phyloP scores from a whole-genome alignment of 2,797 vertebrate species.

The Sebastes minor region DNA sequence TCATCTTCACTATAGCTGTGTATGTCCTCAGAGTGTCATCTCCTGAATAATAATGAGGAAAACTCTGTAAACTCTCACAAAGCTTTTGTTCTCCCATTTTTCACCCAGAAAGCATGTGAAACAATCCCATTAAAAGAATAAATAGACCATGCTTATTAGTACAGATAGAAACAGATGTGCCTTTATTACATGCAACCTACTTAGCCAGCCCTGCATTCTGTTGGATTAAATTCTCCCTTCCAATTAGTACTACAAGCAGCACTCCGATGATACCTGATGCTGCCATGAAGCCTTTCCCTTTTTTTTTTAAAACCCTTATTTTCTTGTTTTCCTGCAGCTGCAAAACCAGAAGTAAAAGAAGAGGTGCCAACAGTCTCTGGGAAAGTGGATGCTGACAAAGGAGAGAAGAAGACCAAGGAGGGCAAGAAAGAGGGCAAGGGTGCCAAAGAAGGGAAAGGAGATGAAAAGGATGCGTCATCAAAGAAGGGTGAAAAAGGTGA shows the following conservation, averaged over 20 bases:
- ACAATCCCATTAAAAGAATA: conserved; percentile 47
- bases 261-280: conserved; percentile 1
- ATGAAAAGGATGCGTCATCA: conserved; percentile 58
- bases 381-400: conserved; percentile 85
- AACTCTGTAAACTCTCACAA: background rate
- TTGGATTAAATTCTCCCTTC: conserved; percentile 13
- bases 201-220: conserved; percentile 8
- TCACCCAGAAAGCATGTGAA: conserved; percentile 12
- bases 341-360: conserved; percentile 64
- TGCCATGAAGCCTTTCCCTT: background rate
- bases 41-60: conserved; percentile 7
- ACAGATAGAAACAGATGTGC: conserved; percentile 47
- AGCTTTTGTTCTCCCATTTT: background rate
- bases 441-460: conserved; percentile 72
- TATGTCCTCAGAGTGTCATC: background rate
- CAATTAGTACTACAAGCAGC: conserved; percentile 14
- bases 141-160: conserved; percentile 55
- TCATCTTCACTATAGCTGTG: background rate
- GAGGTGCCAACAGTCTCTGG: conserved; percentile 81
- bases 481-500: conserved; percentile 71
- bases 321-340: conserved; percentile 68
- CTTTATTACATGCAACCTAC: conserved; percentile 55
- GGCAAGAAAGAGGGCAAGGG: conserved; percentile 81
- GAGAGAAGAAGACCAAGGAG: conserved; percentile 82
- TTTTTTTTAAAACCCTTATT: background rate